These are phyloP conservation scores for Quadroppia sp. DNA, from an alignment of 2,888 invertebrate species.

Conservation along the genomic window DNA sequence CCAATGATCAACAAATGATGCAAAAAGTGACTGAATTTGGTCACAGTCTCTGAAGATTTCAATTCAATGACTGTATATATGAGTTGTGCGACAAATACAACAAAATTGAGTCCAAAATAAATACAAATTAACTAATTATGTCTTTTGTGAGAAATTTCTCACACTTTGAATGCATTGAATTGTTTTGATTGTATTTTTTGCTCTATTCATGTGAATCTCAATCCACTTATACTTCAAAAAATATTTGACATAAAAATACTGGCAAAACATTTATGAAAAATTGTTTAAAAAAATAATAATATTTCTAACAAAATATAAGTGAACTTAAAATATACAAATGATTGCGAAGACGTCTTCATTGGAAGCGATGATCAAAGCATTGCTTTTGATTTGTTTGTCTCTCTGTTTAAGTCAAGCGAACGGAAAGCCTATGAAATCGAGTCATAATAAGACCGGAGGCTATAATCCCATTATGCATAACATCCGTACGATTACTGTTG, in stretches of 20 bases:
- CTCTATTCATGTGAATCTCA: not conserved
- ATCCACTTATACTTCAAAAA: not conserved
- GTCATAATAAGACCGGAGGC: conserved; percentile 12
- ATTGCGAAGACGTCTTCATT: not conserved
- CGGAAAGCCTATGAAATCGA: not conserved
- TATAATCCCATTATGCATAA: not conserved
- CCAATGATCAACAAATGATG: conserved; percentile 12
- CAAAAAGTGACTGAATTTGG: not conserved
- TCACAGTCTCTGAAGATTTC: not conserved
- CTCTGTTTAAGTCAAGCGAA: not conserved
- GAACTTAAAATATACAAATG: not conserved
- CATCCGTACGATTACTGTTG: not conserved
- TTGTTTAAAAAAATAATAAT: not conserved
- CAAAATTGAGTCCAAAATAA: not conserved
- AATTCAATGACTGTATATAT: not conserved
- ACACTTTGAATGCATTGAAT: conserved; percentile 2
- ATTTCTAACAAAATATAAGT: not conserved
- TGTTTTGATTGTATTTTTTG: too few species aligned
- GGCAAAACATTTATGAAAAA: not conserved
- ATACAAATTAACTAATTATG: not conserved
- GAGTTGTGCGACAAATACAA: not conserved
- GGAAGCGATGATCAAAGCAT: not conserved
- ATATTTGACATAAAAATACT: not conserved
- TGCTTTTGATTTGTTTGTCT: not conserved
- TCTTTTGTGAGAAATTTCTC: not conserved